Evolutionary conservation across 1,140 invertebrate genomes (phyloP).

Genomic region (Delia radicum): DNA sequence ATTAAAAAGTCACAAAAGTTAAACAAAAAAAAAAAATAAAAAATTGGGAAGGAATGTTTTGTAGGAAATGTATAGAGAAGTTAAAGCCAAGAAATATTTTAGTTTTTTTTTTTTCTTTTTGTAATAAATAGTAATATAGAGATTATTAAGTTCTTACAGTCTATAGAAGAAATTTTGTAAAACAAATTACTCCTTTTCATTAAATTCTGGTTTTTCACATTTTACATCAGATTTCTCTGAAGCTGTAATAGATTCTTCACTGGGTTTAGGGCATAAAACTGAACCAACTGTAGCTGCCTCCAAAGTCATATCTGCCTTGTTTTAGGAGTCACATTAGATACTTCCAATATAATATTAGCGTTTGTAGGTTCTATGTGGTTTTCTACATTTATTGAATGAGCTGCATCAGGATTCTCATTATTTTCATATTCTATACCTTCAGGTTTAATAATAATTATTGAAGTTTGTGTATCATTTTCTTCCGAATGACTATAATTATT

Average conservation of each 20-base stretch:
- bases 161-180: no score
- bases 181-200: not conserved
- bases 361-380: not conserved
- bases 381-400: not conserved
- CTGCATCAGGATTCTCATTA: conserved; percentile 46
- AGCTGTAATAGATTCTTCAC: not conserved
- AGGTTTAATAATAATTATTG: not conserved
- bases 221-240: not conserved
- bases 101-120: no score
- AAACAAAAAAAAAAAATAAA: not conserved
- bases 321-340: not conserved
- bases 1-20: not conserved
- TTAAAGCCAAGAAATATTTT: not conserved
- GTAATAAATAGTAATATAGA: not conserved
- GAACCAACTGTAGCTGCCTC: not conserved
- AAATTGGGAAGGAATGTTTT: not conserved
- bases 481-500: not conserved
- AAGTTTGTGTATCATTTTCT: not conserved
- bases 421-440: conserved; percentile 39
- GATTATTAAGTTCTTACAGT: not conserved
- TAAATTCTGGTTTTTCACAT: conserved; percentile 8
- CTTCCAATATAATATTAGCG: not conserved
- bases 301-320: not conserved
- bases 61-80: not conserved
- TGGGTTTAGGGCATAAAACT: no score